Percentiles rank a stretch among this genome's conserved stretches.
These are phyloP conservation scores for Sander lucioperca DNA, from an alignment of 2,113 vertebrate genomes.

Conservation along the genomic window DNA sequence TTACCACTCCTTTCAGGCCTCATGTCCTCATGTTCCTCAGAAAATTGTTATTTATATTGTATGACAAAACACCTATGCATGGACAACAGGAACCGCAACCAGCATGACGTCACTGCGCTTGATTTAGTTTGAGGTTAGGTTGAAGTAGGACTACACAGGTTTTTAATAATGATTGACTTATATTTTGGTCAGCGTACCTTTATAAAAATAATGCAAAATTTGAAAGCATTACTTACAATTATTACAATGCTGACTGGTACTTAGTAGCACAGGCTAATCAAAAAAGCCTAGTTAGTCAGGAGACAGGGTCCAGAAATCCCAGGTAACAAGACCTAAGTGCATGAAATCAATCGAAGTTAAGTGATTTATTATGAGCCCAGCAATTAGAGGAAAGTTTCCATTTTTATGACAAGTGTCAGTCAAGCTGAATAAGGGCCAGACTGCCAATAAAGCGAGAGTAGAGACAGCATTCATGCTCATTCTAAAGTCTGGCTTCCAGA, in stretches of 20 bases:
- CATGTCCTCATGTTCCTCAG: background rate
- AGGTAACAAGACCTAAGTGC: constrained; percentile 11
- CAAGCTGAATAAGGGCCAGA: background rate
- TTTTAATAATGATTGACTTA: background rate
- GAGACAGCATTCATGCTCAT: constrained; percentile 8
- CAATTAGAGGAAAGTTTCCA: constrained; percentile 24
- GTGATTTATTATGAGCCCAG: constrained; percentile 37
- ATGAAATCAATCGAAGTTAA: constrained; percentile 21
- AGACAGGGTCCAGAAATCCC: background rate
- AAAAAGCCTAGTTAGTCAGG: background rate
- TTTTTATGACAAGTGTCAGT: constrained; percentile 42
- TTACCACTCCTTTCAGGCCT: background rate
- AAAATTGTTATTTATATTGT: background rate
- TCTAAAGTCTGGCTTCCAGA: constrained; percentile 26
- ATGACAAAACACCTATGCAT: background rate
- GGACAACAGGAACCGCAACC: background rate
- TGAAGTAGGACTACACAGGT: background rate
- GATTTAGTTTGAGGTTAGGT: constrained; percentile 4
- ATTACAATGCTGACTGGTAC: background rate
- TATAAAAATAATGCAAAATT: background rate
- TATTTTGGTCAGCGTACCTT: background rate
- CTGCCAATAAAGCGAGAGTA: constrained; percentile 12
- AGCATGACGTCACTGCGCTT: background rate
- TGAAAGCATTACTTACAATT: background rate
- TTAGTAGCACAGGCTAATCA: background rate